Percentiles rank a stretch among this genome's conserved stretches.
Conservation (phyloP, 2,113 vertebrate species). For the Chinchilla lanigera region DNA sequence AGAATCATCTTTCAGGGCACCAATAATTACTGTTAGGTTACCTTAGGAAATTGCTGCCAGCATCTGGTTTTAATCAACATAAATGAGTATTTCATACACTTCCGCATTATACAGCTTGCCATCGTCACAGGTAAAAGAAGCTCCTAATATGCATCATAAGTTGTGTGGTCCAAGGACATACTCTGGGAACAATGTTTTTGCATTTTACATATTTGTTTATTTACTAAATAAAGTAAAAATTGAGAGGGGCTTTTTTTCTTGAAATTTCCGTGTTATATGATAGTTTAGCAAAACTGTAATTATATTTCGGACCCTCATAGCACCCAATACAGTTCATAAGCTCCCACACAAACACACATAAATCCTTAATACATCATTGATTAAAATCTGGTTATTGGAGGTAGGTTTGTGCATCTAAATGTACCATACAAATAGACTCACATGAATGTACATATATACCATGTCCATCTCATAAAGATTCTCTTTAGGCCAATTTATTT, state of each 20-base stretch:
- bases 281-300: neutral
- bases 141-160: neutral
- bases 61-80: neutral
- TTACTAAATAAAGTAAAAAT: conserved; percentile 31
- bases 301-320: neutral
- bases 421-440: neutral
- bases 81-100: neutral
- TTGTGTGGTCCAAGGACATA: neutral
- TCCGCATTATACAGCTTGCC: neutral
- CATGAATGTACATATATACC: neutral
- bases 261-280: neutral
- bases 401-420: neutral
- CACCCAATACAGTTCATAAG: neutral
- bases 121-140: neutral
- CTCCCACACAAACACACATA: neutral
- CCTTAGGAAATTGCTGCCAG: neutral
- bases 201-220: conserved; percentile 22
- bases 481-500: neutral
- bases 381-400: neutral
- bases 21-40: neutral
- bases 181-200: neutral
- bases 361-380: neutral
- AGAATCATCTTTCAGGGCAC: neutral
- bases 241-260: neutral
- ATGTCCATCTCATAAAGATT: neutral